Conservation (phyloP, 2,888 invertebrate species). For the Anarsia innoxiella region DNA sequence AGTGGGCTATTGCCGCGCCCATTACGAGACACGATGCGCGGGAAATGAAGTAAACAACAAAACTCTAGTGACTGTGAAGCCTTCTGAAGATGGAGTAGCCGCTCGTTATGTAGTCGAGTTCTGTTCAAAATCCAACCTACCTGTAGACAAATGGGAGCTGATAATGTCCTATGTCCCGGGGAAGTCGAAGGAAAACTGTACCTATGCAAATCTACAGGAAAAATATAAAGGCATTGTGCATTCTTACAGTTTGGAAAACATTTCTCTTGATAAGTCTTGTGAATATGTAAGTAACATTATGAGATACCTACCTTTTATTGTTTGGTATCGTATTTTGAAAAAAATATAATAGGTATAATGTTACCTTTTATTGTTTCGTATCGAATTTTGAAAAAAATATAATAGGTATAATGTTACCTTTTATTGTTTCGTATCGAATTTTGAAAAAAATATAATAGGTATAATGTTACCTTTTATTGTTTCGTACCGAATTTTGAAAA, state of each 20-base stretch:
- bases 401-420: no score
- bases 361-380: no score
- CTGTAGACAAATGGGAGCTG: constrained; percentile 29
- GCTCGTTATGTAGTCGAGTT: constrained; percentile 42
- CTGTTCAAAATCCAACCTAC: constrained; percentile 28
- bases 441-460: no score
- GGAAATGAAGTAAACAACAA: constrained; percentile 29
- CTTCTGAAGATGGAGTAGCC: constrained; percentile 25
- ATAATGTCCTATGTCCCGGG: constrained; percentile 20
- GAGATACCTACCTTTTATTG: no score
- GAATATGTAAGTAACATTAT: not conserved
- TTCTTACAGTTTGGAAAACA: not conserved
- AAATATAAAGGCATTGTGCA: not conserved
- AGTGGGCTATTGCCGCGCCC: constrained; percentile 14
- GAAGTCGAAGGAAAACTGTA: constrained; percentile 8
- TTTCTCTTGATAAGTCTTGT: not conserved
- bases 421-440: no score
- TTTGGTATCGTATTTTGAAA: no score
- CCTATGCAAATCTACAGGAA: constrained; percentile 9
- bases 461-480: no score
- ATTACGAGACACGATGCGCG: constrained; percentile 17
- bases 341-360: no score
- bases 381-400: no score
- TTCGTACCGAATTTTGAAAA: no score
- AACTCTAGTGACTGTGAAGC: constrained; percentile 24